Conservation (phyloP, 2,113 vertebrate species). For the Kobus ellipsiprymnus region DNA sequence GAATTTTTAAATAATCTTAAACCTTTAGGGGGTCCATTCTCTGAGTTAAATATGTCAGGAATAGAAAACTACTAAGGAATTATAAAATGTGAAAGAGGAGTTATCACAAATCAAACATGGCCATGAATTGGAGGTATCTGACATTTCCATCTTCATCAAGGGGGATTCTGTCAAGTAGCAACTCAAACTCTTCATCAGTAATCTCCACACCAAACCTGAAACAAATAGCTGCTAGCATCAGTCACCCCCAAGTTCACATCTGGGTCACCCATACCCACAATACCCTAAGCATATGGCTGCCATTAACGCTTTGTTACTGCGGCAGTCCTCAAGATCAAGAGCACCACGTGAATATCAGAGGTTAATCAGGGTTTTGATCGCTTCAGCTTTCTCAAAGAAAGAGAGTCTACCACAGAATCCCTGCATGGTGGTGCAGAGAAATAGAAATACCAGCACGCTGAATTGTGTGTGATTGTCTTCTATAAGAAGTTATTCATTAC, state of each 20-base stretch:
- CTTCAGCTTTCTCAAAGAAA: conserved; percentile 89
- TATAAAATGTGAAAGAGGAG: conserved; percentile 42
- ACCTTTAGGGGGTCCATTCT: neutral
- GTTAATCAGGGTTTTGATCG: conserved; percentile 93
- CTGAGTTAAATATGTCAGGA: conserved; percentile 49
- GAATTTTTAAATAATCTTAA: conserved; percentile 27
- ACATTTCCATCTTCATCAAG: conserved; percentile 87
- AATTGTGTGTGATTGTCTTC: conserved; percentile 78
- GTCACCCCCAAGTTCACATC: conserved; percentile 84
- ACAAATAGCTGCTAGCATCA: conserved; percentile 79
- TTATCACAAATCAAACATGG: conserved; percentile 72
- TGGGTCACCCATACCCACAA: conserved; percentile 85
- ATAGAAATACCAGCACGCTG: conserved; percentile 80
- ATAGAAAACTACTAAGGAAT: conserved; percentile 32
- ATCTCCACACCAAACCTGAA: conserved; percentile 85
- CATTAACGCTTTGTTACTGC: conserved; percentile 91
- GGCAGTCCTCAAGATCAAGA: conserved; percentile 81
- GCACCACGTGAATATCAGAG: conserved; percentile 89
- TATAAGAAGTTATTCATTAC: conserved; percentile 87
- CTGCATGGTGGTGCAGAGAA: conserved; percentile 75
- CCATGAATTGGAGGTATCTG: conserved; percentile 73
- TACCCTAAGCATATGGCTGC: conserved; percentile 92
- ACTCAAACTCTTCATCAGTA: conserved; percentile 89
- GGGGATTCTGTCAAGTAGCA: conserved; percentile 86
- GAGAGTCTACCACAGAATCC: conserved; percentile 84